A percentile compares a stretch with the other conserved stretches of the same genome.
phyloP scores from a whole-genome alignment of 2,113 vertebrate species.

The Spermophilus dauricus region DNA sequence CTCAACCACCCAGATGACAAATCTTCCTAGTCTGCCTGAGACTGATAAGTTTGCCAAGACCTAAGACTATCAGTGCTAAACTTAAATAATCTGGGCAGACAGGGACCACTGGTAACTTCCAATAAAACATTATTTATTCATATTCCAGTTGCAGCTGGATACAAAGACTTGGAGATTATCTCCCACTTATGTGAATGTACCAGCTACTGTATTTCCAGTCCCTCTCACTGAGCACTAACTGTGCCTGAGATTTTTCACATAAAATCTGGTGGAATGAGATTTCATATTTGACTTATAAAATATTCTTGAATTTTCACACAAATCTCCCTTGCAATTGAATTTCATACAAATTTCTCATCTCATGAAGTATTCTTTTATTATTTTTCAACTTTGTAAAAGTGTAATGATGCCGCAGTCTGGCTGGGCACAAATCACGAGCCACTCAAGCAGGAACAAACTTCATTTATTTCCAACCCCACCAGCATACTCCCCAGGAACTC shows the following conservation, averaged over 20 bases:
- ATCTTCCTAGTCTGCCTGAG: neutral
- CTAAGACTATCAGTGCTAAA: neutral
- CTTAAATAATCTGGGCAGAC: neutral
- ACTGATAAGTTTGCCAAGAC: neutral
- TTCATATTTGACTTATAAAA: neutral
- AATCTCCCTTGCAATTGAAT: neutral
- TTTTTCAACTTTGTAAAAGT: neutral
- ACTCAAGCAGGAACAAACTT: no score
- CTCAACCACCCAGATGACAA: no score
- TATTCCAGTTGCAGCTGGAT: neutral
- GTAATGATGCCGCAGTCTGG: neutral
- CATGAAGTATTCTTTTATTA: neutral
- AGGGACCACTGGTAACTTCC: neutral
- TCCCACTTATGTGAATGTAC: no score
- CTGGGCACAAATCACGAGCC: no score
- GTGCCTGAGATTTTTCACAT: no score
- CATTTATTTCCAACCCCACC: no score
- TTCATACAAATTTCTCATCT: neutral
- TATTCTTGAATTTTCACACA: neutral
- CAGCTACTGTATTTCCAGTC: neutral
- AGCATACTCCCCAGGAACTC: no score
- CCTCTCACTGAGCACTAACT: no score
- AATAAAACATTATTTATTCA: neutral
- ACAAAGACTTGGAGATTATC: neutral
- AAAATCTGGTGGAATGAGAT: no score